A percentile compares a stretch with the other conserved stretches of the same genome.
Conservation (phyloP, 2,888 invertebrate genomes). For the Ethmia dodecea region DNA sequence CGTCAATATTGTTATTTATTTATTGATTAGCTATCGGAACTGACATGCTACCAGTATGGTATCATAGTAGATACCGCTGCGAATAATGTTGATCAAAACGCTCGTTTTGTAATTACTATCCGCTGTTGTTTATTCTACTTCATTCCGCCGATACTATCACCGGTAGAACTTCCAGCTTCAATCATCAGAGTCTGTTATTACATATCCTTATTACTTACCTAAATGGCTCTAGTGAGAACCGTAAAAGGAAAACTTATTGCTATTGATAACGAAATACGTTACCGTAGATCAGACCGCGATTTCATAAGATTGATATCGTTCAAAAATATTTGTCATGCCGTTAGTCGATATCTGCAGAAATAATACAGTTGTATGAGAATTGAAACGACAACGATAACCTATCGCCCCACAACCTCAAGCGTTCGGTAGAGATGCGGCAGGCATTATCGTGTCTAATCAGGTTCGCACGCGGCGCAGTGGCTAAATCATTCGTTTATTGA, state of each 20-base stretch:
- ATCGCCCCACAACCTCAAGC: conserved; percentile 43
- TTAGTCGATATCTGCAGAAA: conserved; percentile 46
- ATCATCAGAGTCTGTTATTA: conserved; percentile 29
- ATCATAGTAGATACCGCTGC: too few relatives aligned
- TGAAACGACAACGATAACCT: conserved; percentile 59
- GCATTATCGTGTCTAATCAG: conserved; percentile 75
- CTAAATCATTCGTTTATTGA: conserved; percentile 77
- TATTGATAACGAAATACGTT: conserved; percentile 49
- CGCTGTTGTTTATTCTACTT: conserved; percentile 24
- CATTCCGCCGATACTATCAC: conserved; percentile 26
- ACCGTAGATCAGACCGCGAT: conserved; percentile 51
- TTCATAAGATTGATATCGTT: conserved; percentile 58
- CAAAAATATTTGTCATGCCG: conserved; percentile 65
- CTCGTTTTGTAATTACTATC: conserved; percentile 24
- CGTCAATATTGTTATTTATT: too few relatives aligned
- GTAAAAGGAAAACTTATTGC: conserved; percentile 44
- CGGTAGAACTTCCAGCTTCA: conserved; percentile 26
- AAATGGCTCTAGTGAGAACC: conserved; percentile 22
- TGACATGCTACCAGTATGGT: too few relatives aligned
- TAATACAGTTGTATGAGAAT: conserved; percentile 60
- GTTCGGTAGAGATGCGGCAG: conserved; percentile 53
- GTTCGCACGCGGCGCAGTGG: conserved; percentile 76
- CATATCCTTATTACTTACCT: conserved; percentile 20
- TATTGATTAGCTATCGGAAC: too few relatives aligned
- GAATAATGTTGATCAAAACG: conserved; percentile 22